These are phyloP conservation scores for Entelurus aequoreus DNA, from an alignment of 2,113 vertebrate genomes.

Conservation along the genomic window DNA sequence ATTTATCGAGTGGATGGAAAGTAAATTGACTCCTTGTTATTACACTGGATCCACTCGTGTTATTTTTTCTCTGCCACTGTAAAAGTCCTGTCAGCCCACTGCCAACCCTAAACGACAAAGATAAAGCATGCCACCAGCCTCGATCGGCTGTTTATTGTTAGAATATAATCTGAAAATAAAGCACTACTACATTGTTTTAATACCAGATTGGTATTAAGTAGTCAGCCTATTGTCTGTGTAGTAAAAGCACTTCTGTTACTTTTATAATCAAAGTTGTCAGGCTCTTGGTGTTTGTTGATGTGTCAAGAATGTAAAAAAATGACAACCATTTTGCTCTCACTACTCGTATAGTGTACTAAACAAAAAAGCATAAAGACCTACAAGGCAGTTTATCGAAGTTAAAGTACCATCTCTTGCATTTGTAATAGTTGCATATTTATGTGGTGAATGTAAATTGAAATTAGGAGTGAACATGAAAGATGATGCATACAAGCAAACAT, in stretches of 20 bases:
- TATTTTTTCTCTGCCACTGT: conserved; percentile 55
- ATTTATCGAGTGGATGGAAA: conserved; percentile 47
- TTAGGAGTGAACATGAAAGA: not conserved
- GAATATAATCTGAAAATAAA: conserved; percentile 62
- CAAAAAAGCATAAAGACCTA: not conserved
- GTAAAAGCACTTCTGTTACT: conserved; percentile 40
- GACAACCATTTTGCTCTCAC: conserved; percentile 8
- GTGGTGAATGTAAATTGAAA: not conserved
- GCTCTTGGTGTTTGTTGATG: conserved; percentile 20
- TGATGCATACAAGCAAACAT: conserved; percentile 1
- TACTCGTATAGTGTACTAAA: not conserved
- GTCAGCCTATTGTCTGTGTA: conserved; percentile 50
- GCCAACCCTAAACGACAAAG: conserved; percentile 56
- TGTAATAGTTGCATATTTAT: conserved; percentile 3
- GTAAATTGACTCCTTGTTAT: conserved; percentile 70
- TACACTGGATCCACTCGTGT: conserved; percentile 53
- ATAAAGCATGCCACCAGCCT: conserved; percentile 51
- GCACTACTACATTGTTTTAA: conserved; percentile 61
- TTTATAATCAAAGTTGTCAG: conserved; percentile 41
- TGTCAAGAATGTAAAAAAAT: conserved; percentile 21
- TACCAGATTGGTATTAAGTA: conserved; percentile 43
- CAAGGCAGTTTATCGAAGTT: not conserved
- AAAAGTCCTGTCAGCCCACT: conserved; percentile 56
- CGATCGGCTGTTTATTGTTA: conserved; percentile 37
- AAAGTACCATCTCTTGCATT: conserved; percentile 1